Percentiles rank a stretch among this genome's conserved stretches.
phyloP scores from a whole-genome alignment of 2,113 vertebrate species.

The Notarius lentiginosus region DNA sequence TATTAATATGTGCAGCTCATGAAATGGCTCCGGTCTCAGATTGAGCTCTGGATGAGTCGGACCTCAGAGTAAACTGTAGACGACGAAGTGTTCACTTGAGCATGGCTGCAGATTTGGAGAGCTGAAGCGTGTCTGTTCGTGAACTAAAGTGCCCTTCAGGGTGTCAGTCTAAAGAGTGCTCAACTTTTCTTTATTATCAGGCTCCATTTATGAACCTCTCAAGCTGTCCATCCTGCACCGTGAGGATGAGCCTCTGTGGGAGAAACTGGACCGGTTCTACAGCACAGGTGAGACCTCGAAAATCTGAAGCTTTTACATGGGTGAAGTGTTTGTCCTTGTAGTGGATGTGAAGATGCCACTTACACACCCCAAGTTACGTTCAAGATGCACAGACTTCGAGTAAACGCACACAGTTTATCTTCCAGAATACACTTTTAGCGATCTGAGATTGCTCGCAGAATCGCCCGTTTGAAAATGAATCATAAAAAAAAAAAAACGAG shows the following conservation, averaged over 20 bases:
- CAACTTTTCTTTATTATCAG: conserved; percentile 64
- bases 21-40: neutral
- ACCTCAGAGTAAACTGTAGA: neutral
- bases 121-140: neutral
- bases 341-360: neutral
- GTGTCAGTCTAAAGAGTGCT: conserved; percentile 37
- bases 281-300: conserved; percentile 77
- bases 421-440: neutral
- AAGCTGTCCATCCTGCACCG: conserved; percentile 79
- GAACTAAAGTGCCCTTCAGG: neutral
- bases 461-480: neutral
- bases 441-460: neutral
- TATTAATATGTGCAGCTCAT: conserved; percentile 23
- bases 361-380: neutral
- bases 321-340: neutral
- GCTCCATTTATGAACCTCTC: conserved; percentile 95
- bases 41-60: conserved; percentile 3
- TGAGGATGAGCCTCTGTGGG: conserved; percentile 85
- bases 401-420: neutral
- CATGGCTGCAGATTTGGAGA: conserved; percentile 1
- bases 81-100: conserved; percentile 31
- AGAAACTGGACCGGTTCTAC: conserved; percentile 92
- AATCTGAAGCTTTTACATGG: neutral
- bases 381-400: neutral
- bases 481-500: neutral